Percentiles rank a stretch among this genome's conserved stretches.
These are phyloP conservation scores for Clitarchus hookeri DNA, from an alignment of 2,888 invertebrate genomes.

Conservation along the genomic window DNA sequence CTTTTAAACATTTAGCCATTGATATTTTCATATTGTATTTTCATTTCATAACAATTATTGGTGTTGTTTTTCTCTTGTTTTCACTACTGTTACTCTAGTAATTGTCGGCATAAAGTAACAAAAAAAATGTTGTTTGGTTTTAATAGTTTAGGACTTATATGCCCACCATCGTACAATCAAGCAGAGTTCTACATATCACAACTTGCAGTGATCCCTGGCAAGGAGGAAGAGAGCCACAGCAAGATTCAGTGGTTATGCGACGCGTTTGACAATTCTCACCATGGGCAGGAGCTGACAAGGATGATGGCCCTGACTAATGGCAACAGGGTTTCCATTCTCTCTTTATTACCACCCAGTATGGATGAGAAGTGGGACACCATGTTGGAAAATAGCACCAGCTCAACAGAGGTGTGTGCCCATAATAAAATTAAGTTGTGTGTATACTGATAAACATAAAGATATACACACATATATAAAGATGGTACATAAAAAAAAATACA, in stretches of 20 bases:
- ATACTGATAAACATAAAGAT: too few species aligned
- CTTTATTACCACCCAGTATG: not conserved
- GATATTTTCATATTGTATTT: too few species aligned
- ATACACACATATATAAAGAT: too few species aligned
- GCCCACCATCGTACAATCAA: slow-evolving; percentile 79
- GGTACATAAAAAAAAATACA: too few species aligned
- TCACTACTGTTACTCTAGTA: not conserved
- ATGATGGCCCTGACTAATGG: slow-evolving; percentile 37
- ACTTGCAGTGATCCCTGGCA: slow-evolving; percentile 60
- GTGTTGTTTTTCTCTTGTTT: too few species aligned
- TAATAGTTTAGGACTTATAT: slow-evolving; percentile 64
- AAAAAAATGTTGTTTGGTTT: not conserved
- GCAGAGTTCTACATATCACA: slow-evolving; percentile 82
- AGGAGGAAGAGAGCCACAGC: slow-evolving; percentile 56
- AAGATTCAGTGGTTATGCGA: slow-evolving; percentile 59
- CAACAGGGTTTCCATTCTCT: slow-evolving; percentile 10
- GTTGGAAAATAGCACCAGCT: not conserved
- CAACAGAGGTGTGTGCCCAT: not conserved
- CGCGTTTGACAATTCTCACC: slow-evolving; percentile 59
- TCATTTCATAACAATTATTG: too few species aligned
- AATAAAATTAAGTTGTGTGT: too few species aligned
- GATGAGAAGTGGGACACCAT: not conserved
- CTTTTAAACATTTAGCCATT: too few species aligned
- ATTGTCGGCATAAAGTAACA: not conserved
- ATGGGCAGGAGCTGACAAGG: slow-evolving; percentile 46